Evolutionary conservation across 2,797 vertebrate genomes (phyloP), one percentile per base, ranked within the genome.

Genomic region (Stomatorhinus walkeri): DNA sequence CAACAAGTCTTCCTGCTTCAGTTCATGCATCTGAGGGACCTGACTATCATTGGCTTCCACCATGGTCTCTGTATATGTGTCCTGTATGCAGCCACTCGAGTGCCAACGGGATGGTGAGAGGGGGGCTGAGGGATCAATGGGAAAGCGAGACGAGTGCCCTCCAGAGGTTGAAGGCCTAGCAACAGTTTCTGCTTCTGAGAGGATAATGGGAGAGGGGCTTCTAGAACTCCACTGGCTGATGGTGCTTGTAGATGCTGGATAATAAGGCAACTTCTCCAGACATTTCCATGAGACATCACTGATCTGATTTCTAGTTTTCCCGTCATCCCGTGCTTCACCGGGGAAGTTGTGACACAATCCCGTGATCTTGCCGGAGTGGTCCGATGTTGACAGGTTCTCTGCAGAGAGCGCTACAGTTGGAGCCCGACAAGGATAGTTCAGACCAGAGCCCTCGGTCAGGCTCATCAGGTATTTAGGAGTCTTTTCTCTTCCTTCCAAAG

Each of bases 401-500:
- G 90, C 87, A 51, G 28, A 87, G 59, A 51, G 24, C 10, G 87
- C 10, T 14, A 24, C 8, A 12, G 28, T 6, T 54, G 85, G 36
- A 14, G 46, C 87, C 28, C 52, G 36, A 22, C 43, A 32, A 48
- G 28, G 24, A 49, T 22, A 72, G 36, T 87, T 59, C 22, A 14
- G 61, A 10, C 43, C 59, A 14, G 85, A 88, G 9, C 88, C 24
- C 36, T 89, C 88, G 40, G 59, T 52, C 86, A 86, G 56, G 54
- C 28, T 79, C 19, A 76, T n/a, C 85, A 3, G 0, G 32, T n/a
- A 68, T 43, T 87, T 88, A 24, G 24, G 52, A 61, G 9, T 59
- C 10, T 10, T 87, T 52, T 61, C 59, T 14, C 16, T 28, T 52
- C 12, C 40, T 87, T 48, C 4, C 46, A 14, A 12, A 40, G 52